These are phyloP conservation scores for Drosophila pseudotalamancana DNA, from an alignment of 2,888 invertebrate species.

Conservation along the genomic window DNA sequence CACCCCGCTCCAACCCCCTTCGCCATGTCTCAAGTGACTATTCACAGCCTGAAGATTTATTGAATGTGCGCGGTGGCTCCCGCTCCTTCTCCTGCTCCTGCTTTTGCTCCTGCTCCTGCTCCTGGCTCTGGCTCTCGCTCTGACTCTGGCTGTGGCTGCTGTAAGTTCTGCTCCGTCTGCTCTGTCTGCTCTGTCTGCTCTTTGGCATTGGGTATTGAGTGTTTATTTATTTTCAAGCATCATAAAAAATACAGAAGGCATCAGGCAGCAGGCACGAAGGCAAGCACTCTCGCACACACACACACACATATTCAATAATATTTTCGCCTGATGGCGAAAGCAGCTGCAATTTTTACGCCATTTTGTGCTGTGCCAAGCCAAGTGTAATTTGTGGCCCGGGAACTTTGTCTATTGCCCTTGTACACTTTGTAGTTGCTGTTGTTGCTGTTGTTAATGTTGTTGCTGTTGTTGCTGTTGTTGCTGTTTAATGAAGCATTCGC, in stretches of 20 bases:
- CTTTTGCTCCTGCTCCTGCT: slow-evolving; percentile 20
- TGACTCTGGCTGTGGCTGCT: slow-evolving; percentile 32
- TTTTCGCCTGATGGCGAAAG: slow-evolving; percentile 55
- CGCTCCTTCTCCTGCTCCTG: slow-evolving; percentile 10
- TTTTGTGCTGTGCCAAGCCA: slow-evolving; percentile 65
- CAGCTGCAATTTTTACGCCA: slow-evolving; percentile 78
- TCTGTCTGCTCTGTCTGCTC: slow-evolving; percentile 68
- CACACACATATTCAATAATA: slow-evolving; percentile 63
- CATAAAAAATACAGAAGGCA: slow-evolving; percentile 72
- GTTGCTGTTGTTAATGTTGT: slow-evolving; percentile 19
- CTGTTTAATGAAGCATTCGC: slow-evolving; percentile 77
- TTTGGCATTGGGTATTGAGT: slow-evolving; percentile 78
- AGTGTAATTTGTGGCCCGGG: slow-evolving; percentile 75
- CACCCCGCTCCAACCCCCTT: neutral
- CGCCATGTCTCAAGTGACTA: slow-evolving; percentile 75
- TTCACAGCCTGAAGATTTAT: slow-evolving; percentile 79
- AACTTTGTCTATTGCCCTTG: slow-evolving; percentile 73
- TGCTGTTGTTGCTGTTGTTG: slow-evolving; percentile 40
- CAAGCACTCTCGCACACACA: slow-evolving; percentile 20
- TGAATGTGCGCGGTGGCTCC: slow-evolving; percentile 69
- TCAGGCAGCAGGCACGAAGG: slow-evolving; percentile 27
- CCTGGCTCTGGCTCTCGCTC: no score
- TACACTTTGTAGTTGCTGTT: slow-evolving; percentile 21
- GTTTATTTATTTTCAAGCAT: slow-evolving; percentile 81
- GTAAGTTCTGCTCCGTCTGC: slow-evolving; percentile 63